These are phyloP conservation scores for Glyphotaelius pellucidus DNA, from an alignment of 2,888 invertebrate species.

Conservation along the genomic window DNA sequence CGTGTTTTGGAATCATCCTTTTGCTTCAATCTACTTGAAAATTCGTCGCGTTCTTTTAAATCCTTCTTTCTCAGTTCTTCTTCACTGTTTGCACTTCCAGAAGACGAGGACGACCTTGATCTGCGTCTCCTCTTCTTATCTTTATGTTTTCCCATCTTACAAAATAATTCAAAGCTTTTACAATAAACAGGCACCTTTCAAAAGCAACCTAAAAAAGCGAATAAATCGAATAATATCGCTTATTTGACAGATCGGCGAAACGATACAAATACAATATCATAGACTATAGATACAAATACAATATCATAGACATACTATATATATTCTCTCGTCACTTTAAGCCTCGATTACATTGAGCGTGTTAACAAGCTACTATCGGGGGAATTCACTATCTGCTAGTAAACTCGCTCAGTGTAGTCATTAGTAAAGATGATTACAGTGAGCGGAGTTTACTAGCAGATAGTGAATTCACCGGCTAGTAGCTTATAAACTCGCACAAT, in stretches of 20 bases:
- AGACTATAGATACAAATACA: too few relatives aligned
- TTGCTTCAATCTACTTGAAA: conserved; percentile 90
- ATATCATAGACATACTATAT: too few relatives aligned
- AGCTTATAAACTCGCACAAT: too few relatives aligned
- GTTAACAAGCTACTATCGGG: too few relatives aligned
- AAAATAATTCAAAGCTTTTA: neutral
- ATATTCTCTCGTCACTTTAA: too few relatives aligned
- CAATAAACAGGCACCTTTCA: neutral
- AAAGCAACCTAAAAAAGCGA: neutral
- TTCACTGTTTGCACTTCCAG: conserved; percentile 83
- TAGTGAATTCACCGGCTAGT: too few relatives aligned
- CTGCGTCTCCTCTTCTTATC: conserved; percentile 72
- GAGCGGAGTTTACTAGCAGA: too few relatives aligned
- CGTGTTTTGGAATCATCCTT: conserved; percentile 93
- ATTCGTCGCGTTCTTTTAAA: conserved; percentile 95
- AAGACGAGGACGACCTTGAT: conserved; percentile 75
- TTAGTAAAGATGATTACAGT: too few relatives aligned
- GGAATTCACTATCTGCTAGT: too few relatives aligned
- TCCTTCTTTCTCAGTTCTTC: conserved; percentile 90
- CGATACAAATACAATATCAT: too few relatives aligned
- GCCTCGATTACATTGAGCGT: too few relatives aligned
- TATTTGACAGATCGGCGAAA: neutral
- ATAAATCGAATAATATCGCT: neutral
- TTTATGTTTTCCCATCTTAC: conserved; percentile 64
- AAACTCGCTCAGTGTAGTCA: too few relatives aligned